A percentile compares a stretch with the other conserved stretches of the same genome.
These are phyloP conservation scores for Notiomystis cincta DNA, from an alignment of 2,113 vertebrate genomes.

Conservation along the genomic window DNA sequence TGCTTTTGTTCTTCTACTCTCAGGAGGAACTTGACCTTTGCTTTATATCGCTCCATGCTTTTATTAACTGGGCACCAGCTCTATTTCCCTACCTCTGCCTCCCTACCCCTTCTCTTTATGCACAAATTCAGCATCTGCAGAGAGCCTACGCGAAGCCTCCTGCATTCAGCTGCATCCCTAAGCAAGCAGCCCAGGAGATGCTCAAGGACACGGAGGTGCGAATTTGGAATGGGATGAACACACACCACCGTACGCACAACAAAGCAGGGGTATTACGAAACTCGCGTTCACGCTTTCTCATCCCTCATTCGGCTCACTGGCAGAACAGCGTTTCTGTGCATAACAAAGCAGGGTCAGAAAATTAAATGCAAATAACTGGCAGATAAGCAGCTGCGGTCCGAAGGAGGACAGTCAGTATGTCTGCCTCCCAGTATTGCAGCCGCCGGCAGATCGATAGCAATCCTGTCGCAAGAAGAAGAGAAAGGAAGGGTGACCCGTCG, in stretches of 20 bases:
- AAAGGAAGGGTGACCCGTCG: neutral
- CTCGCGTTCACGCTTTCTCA: neutral
- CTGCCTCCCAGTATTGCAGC: neutral
- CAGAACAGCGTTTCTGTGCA: neutral
- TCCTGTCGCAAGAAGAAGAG: neutral
- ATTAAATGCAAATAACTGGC: neutral
- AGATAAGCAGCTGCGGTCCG: neutral
- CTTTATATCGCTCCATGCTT: neutral
- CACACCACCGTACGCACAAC: neutral
- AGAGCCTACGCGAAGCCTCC: neutral
- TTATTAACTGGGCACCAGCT: neutral
- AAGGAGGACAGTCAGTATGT: neutral
- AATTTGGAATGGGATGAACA: neutral
- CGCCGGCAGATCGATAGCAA: accelerated
- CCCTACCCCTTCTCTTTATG: neutral
- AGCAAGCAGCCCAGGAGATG: neutral
- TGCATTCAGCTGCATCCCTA: neutral
- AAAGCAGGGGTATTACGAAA: neutral
- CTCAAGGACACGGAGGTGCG: neutral
- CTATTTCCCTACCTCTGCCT: neutral
- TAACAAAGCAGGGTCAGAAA: neutral
- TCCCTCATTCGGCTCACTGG: neutral
- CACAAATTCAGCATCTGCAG: neutral
- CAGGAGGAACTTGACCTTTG: neutral
- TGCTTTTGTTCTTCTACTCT: neutral